Percentiles rank a stretch among this genome's conserved stretches.
These are phyloP conservation scores for Trachelus iudaicus DNA, from an alignment of 2,888 invertebrate species.

Conservation along the genomic window DNA sequence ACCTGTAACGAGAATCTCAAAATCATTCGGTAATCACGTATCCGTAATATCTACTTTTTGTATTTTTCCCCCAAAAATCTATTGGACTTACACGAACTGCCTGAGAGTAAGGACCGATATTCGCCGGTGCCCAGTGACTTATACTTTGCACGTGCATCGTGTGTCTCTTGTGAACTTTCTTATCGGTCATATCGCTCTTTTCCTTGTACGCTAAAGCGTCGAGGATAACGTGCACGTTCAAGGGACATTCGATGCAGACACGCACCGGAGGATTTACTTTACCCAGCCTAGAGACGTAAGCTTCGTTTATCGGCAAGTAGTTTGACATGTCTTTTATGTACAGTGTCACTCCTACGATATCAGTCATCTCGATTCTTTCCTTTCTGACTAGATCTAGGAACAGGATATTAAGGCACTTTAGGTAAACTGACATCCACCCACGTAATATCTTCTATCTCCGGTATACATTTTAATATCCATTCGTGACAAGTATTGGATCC, in stretches of 20 bases:
- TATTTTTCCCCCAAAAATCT: not conserved
- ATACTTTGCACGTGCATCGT: constrained; percentile 96
- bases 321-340: constrained; percentile 86
- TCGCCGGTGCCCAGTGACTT: constrained; percentile 98
- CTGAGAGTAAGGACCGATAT: constrained; percentile 97
- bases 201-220: constrained; percentile 78
- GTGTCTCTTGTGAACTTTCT: constrained; percentile 67
- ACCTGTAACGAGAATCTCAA: constrained; percentile 68
- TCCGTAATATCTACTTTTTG: not conserved
- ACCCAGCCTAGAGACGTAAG: constrained; percentile 79
- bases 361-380: constrained; percentile 62
- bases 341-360: constrained; percentile 85
- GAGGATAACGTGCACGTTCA: constrained; percentile 80
- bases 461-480: not conserved
- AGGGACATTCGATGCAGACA: constrained; percentile 85
- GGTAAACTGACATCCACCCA: not conserved
- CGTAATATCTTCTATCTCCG: not conserved
- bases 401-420: not conserved
- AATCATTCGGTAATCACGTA: not conserved
- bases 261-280: constrained; percentile 86
- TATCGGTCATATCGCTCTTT: constrained; percentile 45
- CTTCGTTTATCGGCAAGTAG: constrained; percentile 80
- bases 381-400: constrained; percentile 55
- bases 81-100: constrained; percentile 78
- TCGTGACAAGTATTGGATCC: not conserved